Conservation (phyloP, 1,140 invertebrate genomes). For the Drosophila nigrodunni region DNA sequence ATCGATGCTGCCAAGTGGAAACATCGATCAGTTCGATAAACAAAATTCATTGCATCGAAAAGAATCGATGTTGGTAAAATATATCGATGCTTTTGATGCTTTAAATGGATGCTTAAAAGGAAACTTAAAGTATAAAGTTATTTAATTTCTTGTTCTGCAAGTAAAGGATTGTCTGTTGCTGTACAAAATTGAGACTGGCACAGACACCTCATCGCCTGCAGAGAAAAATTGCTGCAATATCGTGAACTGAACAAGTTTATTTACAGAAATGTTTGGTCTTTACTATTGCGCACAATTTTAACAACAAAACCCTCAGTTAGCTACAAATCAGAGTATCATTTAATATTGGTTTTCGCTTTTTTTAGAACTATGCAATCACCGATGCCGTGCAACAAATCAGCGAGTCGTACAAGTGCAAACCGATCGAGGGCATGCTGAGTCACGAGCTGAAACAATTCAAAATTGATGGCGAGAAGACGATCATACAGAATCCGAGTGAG, state of each 20-base stretch:
- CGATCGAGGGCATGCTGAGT: conserved; percentile 99
- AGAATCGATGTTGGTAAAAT: too few species aligned
- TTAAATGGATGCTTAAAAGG: too few species aligned
- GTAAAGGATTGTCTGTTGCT: conserved; percentile 63
- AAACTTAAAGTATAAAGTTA: background rate
- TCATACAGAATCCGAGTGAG: conserved; percentile 99
- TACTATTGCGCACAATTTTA: conserved; percentile 65
- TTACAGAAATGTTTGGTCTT: conserved; percentile 72
- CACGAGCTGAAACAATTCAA: conserved; percentile 98
- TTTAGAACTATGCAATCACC: conserved; percentile 95
- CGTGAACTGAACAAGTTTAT: conserved; percentile 74
- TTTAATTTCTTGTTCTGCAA: conserved; percentile 25
- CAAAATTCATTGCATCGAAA: too few species aligned
- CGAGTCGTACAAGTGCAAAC: conserved; percentile 97
- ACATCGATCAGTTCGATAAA: too few species aligned
- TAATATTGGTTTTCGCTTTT: background rate
- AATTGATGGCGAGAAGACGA: conserved; percentile 99
- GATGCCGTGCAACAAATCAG: conserved; percentile 97
- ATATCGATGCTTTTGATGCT: too few species aligned
- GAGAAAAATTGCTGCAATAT: conserved; percentile 61
- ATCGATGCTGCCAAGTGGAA: too few species aligned
- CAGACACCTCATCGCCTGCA: conserved; percentile 58
- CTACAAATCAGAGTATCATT: background rate
- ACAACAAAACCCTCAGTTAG: background rate
- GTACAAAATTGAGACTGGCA: conserved; percentile 22